Percentiles rank a stretch among this genome's conserved stretches.
These are phyloP conservation scores for Apogon hyalosoma DNA, from an alignment of 2,797 vertebrate species.

Conservation along the genomic window DNA sequence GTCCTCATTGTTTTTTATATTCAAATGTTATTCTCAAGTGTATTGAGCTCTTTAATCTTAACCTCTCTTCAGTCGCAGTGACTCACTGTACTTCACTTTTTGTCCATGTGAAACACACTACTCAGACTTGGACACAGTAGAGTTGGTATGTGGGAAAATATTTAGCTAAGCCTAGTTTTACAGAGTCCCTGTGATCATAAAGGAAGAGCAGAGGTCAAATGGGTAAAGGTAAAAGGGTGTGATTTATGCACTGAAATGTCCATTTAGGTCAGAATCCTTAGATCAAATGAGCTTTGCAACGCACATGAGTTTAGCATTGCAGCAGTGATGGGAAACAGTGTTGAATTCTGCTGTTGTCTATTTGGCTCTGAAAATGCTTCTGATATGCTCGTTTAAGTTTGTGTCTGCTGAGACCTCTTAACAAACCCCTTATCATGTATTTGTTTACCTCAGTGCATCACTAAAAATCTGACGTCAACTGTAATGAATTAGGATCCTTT, in stretches of 20 bases:
- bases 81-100: too few relatives aligned
- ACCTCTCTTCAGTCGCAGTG: too few relatives aligned
- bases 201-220: neutral
- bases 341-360: conserved; percentile 9
- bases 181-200: neutral
- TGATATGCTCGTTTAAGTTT: conserved; percentile 45
- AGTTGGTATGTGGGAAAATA: neutral
- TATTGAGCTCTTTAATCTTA: too few relatives aligned
- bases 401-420: conserved; percentile 11
- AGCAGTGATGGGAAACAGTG: neutral
- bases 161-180: neutral
- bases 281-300: neutral
- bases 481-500: neutral
- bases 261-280: too few relatives aligned
- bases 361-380: conserved; percentile 15
- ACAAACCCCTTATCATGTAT: neutral
- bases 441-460: conserved; percentile 15
- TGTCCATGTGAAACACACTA: neutral
- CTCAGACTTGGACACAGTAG: neutral
- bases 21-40: too few relatives aligned
- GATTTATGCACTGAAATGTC: too few relatives aligned
- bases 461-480: conserved; percentile 17
- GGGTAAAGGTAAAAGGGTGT: neutral
- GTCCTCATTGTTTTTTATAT: too few relatives aligned
- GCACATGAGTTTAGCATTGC: neutral